phyloP scores from a whole-genome alignment of 2,113 vertebrate species.

The Thamnaconus septentrionalis region DNA sequence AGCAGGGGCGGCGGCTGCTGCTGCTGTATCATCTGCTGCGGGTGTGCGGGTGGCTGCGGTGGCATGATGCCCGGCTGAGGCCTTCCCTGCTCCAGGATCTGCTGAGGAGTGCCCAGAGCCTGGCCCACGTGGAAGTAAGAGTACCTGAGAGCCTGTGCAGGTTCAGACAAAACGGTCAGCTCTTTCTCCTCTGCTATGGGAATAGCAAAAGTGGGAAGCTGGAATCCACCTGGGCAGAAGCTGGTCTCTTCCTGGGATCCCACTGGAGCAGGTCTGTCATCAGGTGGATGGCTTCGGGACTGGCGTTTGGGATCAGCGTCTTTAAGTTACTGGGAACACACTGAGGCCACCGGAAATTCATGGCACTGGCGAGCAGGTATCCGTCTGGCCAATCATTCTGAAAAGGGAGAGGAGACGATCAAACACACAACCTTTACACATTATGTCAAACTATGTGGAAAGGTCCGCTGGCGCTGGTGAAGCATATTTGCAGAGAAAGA shows the following conservation, averaged over 20 bases:
- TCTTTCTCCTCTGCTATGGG: not conserved
- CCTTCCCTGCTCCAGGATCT: constrained; percentile 80
- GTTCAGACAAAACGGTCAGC: not conserved
- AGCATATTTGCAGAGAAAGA: no score
- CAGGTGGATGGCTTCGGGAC: constrained; percentile 88
- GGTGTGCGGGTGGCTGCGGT: constrained; percentile 62
- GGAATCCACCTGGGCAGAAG: constrained; percentile 86
- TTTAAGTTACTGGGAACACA: constrained; percentile 91
- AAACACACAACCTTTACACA: not conserved
- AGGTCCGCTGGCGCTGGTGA: not conserved
- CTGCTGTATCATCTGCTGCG: constrained; percentile 68
- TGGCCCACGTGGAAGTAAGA: constrained; percentile 89
- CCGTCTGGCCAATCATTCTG: constrained; percentile 96
- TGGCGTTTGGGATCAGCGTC: constrained; percentile 94
- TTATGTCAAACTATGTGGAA: not conserved
- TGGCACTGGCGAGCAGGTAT: constrained; percentile 87
- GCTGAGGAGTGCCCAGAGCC: constrained; percentile 78
- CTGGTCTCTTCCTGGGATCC: constrained; percentile 95
- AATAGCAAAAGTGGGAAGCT: not conserved
- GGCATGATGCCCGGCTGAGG: constrained; percentile 77
- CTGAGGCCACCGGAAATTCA: constrained; percentile 97
- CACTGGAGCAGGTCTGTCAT: constrained; percentile 92
- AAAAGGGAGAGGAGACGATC: constrained; percentile 19
- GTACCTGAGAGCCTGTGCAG: constrained; percentile 85
- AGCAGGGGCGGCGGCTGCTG: constrained; percentile 73